phyloP scores from a whole-genome alignment of 2,888 invertebrate genomes.

The Iselma pallidipennis region DNA sequence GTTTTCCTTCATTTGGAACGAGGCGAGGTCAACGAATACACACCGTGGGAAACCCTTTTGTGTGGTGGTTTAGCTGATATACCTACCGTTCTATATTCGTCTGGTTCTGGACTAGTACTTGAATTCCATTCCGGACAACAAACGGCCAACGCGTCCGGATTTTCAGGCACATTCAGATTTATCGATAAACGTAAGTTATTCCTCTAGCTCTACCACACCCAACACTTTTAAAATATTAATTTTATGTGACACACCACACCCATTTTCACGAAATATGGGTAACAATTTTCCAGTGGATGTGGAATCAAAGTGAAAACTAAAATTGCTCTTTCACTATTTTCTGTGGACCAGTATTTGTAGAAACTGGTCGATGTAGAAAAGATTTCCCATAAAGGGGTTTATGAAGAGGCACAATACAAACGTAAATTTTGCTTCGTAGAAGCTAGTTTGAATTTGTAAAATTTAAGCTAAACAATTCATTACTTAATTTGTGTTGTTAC shows the following conservation, averaged over 20 bases:
- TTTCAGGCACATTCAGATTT: constrained; percentile 76
- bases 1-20: constrained; percentile 77
- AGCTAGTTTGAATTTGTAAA: too few species aligned
- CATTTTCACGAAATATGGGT: not conserved
- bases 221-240: not conserved
- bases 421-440: too few species aligned
- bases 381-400: too few species aligned
- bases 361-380: not conserved
- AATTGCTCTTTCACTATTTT: too few species aligned
- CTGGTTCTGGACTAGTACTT: constrained; percentile 72
- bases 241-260: not conserved
- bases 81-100: constrained; percentile 75
- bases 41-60: constrained; percentile 72
- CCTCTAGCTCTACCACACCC: not conserved
- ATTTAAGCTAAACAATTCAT: too few species aligned
- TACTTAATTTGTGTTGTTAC: too few species aligned
- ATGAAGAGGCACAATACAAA: too few species aligned
- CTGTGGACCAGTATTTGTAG: not conserved
- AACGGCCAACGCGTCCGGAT: constrained; percentile 67
- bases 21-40: constrained; percentile 73
- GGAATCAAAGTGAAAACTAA: too few species aligned
- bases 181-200: constrained; percentile 72
- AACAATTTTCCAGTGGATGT: too few species aligned
- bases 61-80: constrained; percentile 72
- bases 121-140: constrained; percentile 70